phyloP scores from a whole-genome alignment of 2,113 vertebrate genomes.

The Podiceps cristatus region DNA sequence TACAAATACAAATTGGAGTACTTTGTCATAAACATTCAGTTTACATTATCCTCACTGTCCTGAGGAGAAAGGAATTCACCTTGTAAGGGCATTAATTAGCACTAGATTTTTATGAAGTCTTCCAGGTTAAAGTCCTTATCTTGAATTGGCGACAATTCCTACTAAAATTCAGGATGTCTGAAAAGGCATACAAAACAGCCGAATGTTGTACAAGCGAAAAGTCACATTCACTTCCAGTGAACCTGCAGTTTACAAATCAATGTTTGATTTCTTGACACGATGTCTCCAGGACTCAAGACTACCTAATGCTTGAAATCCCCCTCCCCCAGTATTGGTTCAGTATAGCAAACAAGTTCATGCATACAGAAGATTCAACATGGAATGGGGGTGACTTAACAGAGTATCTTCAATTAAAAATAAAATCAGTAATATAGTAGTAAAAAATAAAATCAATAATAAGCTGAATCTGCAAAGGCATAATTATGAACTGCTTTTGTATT shows the following conservation, averaged over 20 bases:
- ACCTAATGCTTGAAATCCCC: neutral
- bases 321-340: accelerated
- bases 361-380: neutral
- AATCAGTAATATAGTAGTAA: neutral
- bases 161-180: neutral
- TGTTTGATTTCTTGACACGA: neutral
- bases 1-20: neutral
- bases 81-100: neutral
- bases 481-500: neutral
- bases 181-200: neutral
- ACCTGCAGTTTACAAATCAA: neutral
- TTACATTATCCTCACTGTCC: neutral
- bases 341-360: neutral
- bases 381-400: neutral
- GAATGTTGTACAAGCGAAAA: neutral
- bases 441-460: neutral
- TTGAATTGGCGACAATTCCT: neutral
- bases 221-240: neutral
- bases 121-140: neutral
- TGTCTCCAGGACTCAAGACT: neutral
- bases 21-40: neutral
- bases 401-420: neutral
- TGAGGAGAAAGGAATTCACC: neutral
- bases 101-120: neutral
- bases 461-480: neutral